Evolutionary conservation across 2,113 vertebrate genomes (phyloP), one percentile per base, ranked within the genome.

Genomic region (Leptobrachium leishanense): DNA sequence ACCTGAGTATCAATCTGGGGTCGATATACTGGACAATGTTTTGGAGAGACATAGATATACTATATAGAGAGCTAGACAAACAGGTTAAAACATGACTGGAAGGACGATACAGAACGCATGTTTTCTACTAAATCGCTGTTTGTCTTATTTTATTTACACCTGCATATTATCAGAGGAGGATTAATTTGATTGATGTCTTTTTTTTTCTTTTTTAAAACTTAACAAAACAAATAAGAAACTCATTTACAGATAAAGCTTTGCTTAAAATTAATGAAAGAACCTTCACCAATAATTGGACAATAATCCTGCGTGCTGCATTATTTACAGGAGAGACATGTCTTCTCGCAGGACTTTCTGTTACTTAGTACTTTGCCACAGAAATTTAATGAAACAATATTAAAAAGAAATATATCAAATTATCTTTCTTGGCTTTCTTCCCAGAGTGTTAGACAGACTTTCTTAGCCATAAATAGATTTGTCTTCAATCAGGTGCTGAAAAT

Each of bases 341-440:
- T 59, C 13, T 59, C 10, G 6, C 13, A 59, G 55, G 55, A 59
- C 55, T 59, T 1, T 59, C 2, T 59, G 10, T 7, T 15, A 59
- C 55, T 59, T 59, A 59, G 55, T 59, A 59, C 13, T 4, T 11
- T 59, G 55, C 55, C 55, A 59, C 10, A 59, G 3, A 11, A 59
- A 59, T 59, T 59, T 59, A 59, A 59, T 59, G 55, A 59, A 59
- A 59, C 55, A 59, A 59, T 59, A 59, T 59, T 59, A 59, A 59
- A 59, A 59, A 8, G 11, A 59, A 59, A 59, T 59, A 15, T 59
- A 59, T 59, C 13, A 59, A 11, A 59, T 59, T 59, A 59, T 59
- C 55, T 59, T 13, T 10, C 8, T 15, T 59, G 55, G 55, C 55
- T 1, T 59, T 59, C 9, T 59, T 59, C 55, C 55, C 55, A 59